Percentiles rank a stretch among this genome's conserved stretches.
phyloP scores from a whole-genome alignment of 2,888 invertebrate genomes.

The Cordilura impudica region DNA sequence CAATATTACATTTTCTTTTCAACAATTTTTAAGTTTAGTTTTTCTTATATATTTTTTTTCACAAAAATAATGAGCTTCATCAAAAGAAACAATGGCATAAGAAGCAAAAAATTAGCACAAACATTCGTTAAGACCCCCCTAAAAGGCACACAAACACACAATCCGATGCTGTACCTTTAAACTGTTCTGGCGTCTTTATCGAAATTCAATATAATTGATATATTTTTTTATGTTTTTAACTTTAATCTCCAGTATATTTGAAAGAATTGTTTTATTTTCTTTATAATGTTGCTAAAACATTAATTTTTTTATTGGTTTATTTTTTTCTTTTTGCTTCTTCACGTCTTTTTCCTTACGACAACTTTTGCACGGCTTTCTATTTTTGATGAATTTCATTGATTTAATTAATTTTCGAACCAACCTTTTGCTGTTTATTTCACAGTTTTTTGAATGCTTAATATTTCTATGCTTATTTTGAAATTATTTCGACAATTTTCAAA shows the following conservation, averaged over 20 bases:
- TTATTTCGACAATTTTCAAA: slow-evolving; percentile 52
- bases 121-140: slow-evolving; percentile 40
- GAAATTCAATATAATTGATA: neutral
- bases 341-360: neutral
- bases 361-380: slow-evolving; percentile 25
- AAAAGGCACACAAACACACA: neutral
- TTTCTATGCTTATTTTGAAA: slow-evolving; percentile 5
- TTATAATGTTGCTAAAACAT: no score
- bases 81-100: slow-evolving; percentile 18
- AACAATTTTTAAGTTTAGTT: no score
- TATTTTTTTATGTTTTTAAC: neutral
- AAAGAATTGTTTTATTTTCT: neutral
- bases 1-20: no score
- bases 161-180: slow-evolving; percentile 25
- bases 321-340: neutral
- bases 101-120: slow-evolving; percentile 19
- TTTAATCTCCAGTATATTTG: neutral
- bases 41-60: no score
- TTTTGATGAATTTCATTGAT: neutral
- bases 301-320: neutral
- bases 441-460: neutral
- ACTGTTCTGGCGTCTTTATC: neutral
- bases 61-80: neutral
- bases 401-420: neutral
- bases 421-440: neutral